phyloP scores from a whole-genome alignment of 2,797 vertebrate species.

The Austrolebias charrua region DNA sequence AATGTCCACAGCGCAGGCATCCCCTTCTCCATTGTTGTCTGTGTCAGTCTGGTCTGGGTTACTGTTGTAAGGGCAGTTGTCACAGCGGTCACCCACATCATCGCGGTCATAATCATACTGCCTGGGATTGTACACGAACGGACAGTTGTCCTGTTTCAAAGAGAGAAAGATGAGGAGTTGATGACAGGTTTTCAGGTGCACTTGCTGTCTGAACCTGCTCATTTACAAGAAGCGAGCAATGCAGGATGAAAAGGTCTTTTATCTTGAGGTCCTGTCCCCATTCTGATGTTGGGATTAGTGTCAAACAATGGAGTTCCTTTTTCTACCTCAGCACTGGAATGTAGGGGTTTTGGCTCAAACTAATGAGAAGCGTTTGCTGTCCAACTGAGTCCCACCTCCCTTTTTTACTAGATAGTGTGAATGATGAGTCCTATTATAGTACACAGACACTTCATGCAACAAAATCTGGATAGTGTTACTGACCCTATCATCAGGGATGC shows the following conservation, averaged over 20 bases:
- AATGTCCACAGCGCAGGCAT: conserved; percentile 94
- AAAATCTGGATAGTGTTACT: conserved; percentile 41
- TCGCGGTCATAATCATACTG: conserved; percentile 98
- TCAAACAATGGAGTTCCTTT: conserved; percentile 60
- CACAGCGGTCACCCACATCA: conserved; percentile 95
- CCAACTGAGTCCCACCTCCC: conserved; percentile 22
- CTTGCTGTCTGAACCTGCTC: conserved; percentile 42
- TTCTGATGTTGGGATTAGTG: conserved; percentile 66
- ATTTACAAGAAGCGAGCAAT: conserved; percentile 44
- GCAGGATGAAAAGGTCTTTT: conserved; percentile 64
- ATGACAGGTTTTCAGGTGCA: conserved; percentile 40
- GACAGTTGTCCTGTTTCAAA: conserved; percentile 92
- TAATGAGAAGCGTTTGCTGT: conserved; percentile 68
- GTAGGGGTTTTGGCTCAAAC: conserved; percentile 70
- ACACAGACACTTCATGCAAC: neutral
- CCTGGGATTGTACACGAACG: conserved; percentile 94
- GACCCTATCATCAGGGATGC: conserved; percentile 93
- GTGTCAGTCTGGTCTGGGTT: conserved; percentile 97
- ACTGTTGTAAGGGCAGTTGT: conserved; percentile 97
- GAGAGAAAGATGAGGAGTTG: conserved; percentile 20
- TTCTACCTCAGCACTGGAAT: conserved; percentile 67
- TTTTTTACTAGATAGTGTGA: conserved; percentile 49
- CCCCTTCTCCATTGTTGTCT: conserved; percentile 93
- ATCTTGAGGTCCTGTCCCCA: conserved; percentile 63
- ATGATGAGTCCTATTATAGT: conserved; percentile 54